Conservation (phyloP, 1,140 invertebrate genomes). For the Theocolax elegans region DNA sequence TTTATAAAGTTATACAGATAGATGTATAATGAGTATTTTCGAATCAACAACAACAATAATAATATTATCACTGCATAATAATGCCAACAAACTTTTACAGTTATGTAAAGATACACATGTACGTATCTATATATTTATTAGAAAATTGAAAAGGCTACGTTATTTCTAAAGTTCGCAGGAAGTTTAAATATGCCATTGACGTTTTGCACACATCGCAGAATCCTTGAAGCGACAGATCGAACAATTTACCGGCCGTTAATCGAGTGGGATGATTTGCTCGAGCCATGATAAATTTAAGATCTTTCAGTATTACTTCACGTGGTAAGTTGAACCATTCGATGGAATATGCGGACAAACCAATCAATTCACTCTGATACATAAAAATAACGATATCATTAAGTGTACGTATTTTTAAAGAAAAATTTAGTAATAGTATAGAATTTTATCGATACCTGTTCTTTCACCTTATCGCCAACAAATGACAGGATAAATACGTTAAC, state of each 20-base stretch:
- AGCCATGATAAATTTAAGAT: conserved; percentile 51
- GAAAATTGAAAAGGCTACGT: background rate
- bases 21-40: background rate
- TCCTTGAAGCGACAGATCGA: conserved; percentile 52
- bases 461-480: conserved; percentile 55
- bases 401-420: background rate
- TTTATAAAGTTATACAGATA: background rate
- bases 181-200: conserved; percentile 57
- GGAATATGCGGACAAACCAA: conserved; percentile 48
- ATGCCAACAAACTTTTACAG: background rate
- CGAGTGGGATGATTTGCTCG: conserved; percentile 45
- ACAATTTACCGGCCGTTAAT: conserved; percentile 52
- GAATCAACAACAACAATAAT: background rate
- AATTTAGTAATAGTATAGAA: background rate
- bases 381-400: background rate
- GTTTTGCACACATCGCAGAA: conserved; percentile 57
- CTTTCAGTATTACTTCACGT: conserved; percentile 36
- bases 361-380: conserved; percentile 46
- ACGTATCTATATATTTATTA: background rate
- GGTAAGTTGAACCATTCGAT: conserved; percentile 52
- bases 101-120: no score
- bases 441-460: conserved; percentile 50
- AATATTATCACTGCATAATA: background rate
- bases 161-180: conserved; percentile 50
- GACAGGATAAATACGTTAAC: conserved; percentile 57